phyloP scores from a whole-genome alignment of 2,888 invertebrate genomes.

The Hypomecis punctinalis region DNA sequence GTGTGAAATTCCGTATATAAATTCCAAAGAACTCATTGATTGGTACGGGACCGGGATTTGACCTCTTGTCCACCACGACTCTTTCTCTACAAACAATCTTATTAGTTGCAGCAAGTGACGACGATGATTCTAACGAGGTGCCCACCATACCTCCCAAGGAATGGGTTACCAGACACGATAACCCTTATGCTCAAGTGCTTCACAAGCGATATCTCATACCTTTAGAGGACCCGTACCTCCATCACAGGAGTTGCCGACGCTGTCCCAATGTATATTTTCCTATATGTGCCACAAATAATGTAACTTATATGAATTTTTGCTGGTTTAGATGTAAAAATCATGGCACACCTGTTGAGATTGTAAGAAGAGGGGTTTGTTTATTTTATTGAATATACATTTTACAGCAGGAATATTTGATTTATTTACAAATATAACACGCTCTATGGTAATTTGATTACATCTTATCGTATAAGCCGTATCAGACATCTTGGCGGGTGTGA shows the following conservation, averaged over 20 bases:
- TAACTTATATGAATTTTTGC: background rate
- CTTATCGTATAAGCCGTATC: too few relatives aligned
- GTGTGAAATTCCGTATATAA: too few relatives aligned
- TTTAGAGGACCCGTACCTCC: background rate
- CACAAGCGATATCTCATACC: background rate
- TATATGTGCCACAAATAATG: background rate
- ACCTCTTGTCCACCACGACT: too few relatives aligned
- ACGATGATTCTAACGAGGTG: too few relatives aligned
- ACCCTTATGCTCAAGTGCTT: background rate
- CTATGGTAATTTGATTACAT: too few relatives aligned
- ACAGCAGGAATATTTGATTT: background rate
- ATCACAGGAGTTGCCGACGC: background rate
- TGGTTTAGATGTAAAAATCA: background rate
- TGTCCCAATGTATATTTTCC: slow-evolving; percentile 3
- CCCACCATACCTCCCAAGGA: background rate
- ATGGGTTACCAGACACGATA: background rate
- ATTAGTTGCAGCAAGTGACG: too few relatives aligned
- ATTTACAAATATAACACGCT: too few relatives aligned
- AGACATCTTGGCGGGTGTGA: too few relatives aligned
- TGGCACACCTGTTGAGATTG: background rate
- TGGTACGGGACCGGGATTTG: too few relatives aligned
- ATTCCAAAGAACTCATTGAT: too few relatives aligned
- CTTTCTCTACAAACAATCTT: too few relatives aligned
- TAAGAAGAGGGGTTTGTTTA: background rate
- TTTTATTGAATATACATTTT: background rate